Percentiles rank a stretch among this genome's conserved stretches.
Evolutionary conservation across 1,140 invertebrate species (phyloP).

Genomic region (Ectropis grisescens): DNA sequence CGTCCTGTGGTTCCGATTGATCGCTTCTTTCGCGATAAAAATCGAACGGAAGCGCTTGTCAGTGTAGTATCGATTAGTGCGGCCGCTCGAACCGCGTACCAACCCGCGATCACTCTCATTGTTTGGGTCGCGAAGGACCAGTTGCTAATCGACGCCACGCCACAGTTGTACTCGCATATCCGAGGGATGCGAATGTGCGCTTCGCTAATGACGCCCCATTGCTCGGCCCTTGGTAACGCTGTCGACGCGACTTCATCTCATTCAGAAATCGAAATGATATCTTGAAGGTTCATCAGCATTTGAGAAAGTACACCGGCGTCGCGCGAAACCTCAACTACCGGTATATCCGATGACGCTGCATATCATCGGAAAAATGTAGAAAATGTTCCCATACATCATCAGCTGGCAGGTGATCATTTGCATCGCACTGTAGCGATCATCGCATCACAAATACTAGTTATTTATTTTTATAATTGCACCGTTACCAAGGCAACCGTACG

Average conservation of each 20-base stretch:
- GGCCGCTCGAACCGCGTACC: slow-evolving; percentile 42
- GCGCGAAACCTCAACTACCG: not conserved
- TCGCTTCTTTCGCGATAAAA: slow-evolving; percentile 25
- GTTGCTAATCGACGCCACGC: slow-evolving; percentile 47
- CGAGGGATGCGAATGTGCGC: slow-evolving; percentile 37
- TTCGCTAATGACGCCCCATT: slow-evolving; percentile 20
- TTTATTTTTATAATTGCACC: slow-evolving; percentile 27
- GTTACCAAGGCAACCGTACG: slow-evolving; percentile 37
- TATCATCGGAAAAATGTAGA: slow-evolving; percentile 31
- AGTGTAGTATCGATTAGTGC: slow-evolving; percentile 42
- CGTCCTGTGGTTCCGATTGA: too few relatives aligned
- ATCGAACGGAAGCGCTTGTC: slow-evolving; percentile 23
- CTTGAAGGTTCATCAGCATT: too few relatives aligned
- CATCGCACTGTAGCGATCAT: slow-evolving; percentile 26
- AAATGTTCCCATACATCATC: slow-evolving; percentile 58
- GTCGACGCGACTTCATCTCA: too few relatives aligned
- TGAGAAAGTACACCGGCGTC: too few relatives aligned
- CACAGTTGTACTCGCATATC: slow-evolving; percentile 36
- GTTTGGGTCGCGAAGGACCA: slow-evolving; percentile 49
- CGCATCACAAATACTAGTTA: slow-evolving; percentile 22
- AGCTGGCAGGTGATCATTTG: slow-evolving; percentile 55
- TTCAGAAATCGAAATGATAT: too few relatives aligned
- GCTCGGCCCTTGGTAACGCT: slow-evolving; percentile 1
- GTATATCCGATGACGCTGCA: slow-evolving; percentile 10
- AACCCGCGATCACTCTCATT: slow-evolving; percentile 58